phyloP scores from a whole-genome alignment of 2,113 vertebrate genomes.

The Datnioides undecimradiatus region DNA sequence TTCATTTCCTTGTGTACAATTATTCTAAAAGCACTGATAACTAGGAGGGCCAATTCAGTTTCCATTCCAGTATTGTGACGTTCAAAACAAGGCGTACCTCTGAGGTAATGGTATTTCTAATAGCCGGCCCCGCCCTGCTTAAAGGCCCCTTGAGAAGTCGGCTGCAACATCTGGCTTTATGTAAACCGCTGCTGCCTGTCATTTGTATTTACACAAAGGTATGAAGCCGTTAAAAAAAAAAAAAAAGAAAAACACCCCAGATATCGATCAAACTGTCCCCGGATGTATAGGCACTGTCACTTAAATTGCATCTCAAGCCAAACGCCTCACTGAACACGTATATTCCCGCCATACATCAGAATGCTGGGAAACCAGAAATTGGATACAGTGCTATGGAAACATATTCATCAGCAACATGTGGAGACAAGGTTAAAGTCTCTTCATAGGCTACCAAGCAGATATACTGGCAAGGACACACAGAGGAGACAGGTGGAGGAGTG shows the following conservation, averaged over 20 bases:
- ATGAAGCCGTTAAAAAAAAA: constrained; percentile 24
- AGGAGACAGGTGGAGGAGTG: constrained; percentile 43
- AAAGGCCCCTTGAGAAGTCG: constrained; percentile 21
- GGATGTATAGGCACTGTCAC: constrained; percentile 67
- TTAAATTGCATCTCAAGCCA: constrained; percentile 67
- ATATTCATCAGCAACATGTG: constrained; percentile 71
- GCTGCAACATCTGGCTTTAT: constrained; percentile 57
- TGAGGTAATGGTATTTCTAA: constrained; percentile 59
- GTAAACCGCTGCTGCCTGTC: constrained; percentile 52
- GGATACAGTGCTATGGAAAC: constrained; percentile 59
- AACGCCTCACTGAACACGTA: constrained; percentile 61
- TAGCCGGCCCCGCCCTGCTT: constrained; percentile 29
- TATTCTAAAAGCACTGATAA: not conserved
- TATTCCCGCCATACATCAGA: constrained; percentile 66
- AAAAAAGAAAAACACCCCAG: constrained; percentile 4
- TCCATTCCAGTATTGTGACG: constrained; percentile 18
- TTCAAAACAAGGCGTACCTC: constrained; percentile 27
- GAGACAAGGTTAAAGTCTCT: constrained; percentile 60
- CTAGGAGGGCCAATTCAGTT: not conserved
- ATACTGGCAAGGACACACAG: constrained; percentile 67
- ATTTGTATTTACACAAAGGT: constrained; percentile 52
- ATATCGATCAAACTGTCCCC: constrained; percentile 60
- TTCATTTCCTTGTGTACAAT: not conserved
- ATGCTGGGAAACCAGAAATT: constrained; percentile 62
- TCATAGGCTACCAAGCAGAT: constrained; percentile 36